These are phyloP conservation scores for Turnix velox DNA, from an alignment of 2,113 vertebrate species.

Conservation along the genomic window DNA sequence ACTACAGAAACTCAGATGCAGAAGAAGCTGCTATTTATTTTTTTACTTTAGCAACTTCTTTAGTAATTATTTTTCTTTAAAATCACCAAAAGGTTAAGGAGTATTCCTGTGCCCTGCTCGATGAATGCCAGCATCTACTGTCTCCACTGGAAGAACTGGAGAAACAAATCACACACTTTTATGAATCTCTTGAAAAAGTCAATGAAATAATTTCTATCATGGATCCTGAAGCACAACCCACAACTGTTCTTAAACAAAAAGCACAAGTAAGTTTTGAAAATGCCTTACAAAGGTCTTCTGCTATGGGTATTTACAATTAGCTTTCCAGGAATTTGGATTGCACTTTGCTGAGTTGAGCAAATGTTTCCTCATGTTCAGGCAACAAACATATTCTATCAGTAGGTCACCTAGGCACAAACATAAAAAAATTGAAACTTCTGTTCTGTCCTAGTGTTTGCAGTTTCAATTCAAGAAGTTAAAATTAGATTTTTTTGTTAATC, in stretches of 20 bases:
- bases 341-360: not conserved
- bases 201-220: conserved; percentile 79
- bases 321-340: not conserved
- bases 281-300: not conserved
- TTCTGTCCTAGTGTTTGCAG: not conserved
- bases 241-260: conserved; percentile 82
- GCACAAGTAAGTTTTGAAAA: conserved; percentile 81
- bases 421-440: not conserved
- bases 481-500: not conserved
- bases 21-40: not conserved
- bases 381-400: not conserved
- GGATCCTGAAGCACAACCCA: conserved; percentile 78
- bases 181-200: conserved; percentile 86
- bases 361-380: not conserved
- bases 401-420: not conserved
- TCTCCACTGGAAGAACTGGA: conserved; percentile 88
- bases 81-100: conserved; percentile 82
- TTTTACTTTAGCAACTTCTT: not conserved
- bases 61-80: not conserved
- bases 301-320: not conserved
- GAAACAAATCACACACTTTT: conserved; percentile 86
- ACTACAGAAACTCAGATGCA: not conserved
- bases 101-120: conserved; percentile 75
- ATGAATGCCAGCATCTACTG: conserved; percentile 83
- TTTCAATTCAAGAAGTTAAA: not conserved